These are phyloP conservation scores for Phyllostomus hastatus DNA, from an alignment of 2,113 vertebrate genomes.

Conservation along the genomic window DNA sequence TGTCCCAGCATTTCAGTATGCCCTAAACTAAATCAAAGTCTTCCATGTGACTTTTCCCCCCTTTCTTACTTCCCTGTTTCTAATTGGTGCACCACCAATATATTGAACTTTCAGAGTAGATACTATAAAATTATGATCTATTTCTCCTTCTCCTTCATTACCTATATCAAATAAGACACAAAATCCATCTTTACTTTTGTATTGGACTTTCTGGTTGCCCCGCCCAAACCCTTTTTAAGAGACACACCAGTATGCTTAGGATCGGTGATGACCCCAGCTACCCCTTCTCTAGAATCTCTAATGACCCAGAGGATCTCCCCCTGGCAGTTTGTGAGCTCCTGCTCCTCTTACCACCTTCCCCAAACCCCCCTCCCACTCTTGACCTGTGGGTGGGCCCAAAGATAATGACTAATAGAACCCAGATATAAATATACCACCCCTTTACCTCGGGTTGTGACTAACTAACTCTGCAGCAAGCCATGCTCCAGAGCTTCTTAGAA, in stretches of 20 bases:
- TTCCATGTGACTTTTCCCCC: not conserved
- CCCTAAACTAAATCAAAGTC: not conserved
- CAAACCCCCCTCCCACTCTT: not conserved
- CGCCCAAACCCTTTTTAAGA: not conserved
- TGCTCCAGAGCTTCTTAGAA: not conserved
- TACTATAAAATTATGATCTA: not conserved
- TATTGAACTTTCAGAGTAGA: not conserved
- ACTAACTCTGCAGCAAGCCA: not conserved
- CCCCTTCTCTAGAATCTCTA: not conserved
- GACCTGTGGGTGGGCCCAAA: too few relatives aligned
- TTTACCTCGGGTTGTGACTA: not conserved
- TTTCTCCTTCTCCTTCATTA: not conserved
- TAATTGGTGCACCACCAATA: not conserved
- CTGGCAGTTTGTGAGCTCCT: accelerated
- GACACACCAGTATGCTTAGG: accelerated
- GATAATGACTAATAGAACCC: not conserved
- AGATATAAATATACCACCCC: not conserved
- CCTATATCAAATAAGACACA: not conserved
- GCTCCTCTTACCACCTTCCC: not conserved
- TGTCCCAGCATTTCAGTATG: not conserved
- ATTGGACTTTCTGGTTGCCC: not conserved
- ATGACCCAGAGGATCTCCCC: not conserved
- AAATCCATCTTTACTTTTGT: not conserved
- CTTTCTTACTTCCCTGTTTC: not conserved
- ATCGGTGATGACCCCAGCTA: too few relatives aligned